Base-by-base conservation (phyloP, 2,888 invertebrate genomes). In the Agrenia bidenticulata region DNA sequence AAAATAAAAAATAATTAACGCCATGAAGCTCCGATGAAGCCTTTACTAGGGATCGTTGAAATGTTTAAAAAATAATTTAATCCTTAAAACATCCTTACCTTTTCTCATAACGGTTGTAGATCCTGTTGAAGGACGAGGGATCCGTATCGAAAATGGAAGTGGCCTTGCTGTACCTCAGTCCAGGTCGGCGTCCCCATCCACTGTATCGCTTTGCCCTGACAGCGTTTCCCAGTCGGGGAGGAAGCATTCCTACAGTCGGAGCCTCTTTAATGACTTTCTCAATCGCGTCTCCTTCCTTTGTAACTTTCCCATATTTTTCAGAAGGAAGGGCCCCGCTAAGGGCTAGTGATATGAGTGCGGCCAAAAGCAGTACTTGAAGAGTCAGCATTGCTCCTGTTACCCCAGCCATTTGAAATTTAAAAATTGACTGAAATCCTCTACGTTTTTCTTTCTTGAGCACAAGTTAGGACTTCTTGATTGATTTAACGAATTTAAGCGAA, bases 91-190 rank as follows among this genome's bases (percentile, higher is more conserved):
- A 45, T 11, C 21, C 56, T 56, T 23, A 70, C 70, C 70, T 62
- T 39, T 70, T 70, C 19, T 70, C 70, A 56, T 66, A 70, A n/a
- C 62, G 64, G 58, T 70, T 70, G 61, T 67, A 67, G 11, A 67
- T 42, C 61, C 60, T 59, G 67, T 70, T 70, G 64, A 70, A 70
- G 32, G 5, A 7, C 17, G 64, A 23, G 13, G 50, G 49, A 50
- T 70, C 70, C 19, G 59, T 60, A 57, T 70, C 70, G 17, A 63
- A 56, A 2, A 26, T 39, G 15, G 66, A 67, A 11, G 49, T 54
- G n/a, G 67, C 70, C 53, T 70, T 70, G 58, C 55, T 66, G 27
- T 70, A 70, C 19, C 70, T 32, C 21, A 70, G 49, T 5, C 57
- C 57, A n/a, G 70, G 70, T 13, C 64, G 42, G 17, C 70, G 57